A percentile compares a stretch with the other conserved stretches of the same genome.
Evolutionary conservation across 2,797 vertebrate genomes (phyloP).

Genomic region (Neostethus bicornis): DNA sequence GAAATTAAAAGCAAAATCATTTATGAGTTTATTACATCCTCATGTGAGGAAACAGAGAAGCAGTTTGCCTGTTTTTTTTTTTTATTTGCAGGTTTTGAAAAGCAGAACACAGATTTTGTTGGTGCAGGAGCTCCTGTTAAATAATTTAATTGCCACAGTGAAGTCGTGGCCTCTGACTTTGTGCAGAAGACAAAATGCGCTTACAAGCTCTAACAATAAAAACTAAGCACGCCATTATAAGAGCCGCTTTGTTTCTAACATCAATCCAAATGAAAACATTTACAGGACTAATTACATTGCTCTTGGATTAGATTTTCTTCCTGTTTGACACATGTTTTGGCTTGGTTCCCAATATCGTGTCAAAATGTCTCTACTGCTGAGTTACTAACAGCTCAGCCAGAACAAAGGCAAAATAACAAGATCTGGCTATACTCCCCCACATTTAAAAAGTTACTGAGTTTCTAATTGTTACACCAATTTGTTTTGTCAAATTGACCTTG

Average conservation of each 20-base stretch:
- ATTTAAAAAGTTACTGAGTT: neutral
- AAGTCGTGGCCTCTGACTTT: conserved; percentile 74
- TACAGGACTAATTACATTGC: conserved; percentile 83
- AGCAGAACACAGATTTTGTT: conserved; percentile 54
- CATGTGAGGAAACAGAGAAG: conserved; percentile 35
- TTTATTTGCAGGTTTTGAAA: conserved; percentile 29
- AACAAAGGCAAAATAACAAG: conserved; percentile 6
- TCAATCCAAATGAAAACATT: conserved; percentile 81
- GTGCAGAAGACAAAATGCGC: conserved; percentile 72
- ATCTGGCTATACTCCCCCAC: neutral
- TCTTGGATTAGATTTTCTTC: conserved; percentile 77
- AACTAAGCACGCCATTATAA: conserved; percentile 71
- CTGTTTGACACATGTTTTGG: conserved; percentile 81
- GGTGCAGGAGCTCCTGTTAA: conserved; percentile 67
- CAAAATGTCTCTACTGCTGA: conserved; percentile 55
- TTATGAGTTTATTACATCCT: conserved; percentile 66
- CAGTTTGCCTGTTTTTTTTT: conserved; percentile 37
- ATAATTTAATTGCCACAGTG: conserved; percentile 74
- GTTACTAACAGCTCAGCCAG: conserved; percentile 21
- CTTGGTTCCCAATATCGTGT: conserved; percentile 75
- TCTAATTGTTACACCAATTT: neutral
- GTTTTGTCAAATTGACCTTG: neutral
- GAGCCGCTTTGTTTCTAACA: conserved; percentile 81
- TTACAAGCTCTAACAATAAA: conserved; percentile 78
- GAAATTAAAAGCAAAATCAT: conserved; percentile 53